Evolutionary conservation across 2,797 vertebrate species (phyloP).

Genomic region (Malurus splendens): DNA sequence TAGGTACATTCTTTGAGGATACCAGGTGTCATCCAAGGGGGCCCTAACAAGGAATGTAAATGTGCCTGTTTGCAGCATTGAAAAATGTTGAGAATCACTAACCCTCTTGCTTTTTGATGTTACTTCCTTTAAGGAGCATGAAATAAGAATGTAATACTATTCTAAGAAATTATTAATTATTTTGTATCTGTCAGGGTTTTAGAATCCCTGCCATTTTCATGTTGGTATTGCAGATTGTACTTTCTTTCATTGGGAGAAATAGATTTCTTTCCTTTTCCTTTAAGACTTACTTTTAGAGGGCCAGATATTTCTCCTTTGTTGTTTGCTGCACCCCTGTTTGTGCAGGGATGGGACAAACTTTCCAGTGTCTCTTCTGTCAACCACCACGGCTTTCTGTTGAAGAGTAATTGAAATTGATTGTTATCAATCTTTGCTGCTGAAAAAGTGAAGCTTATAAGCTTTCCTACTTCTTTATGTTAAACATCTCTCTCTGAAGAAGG

Average conservation of each 20-base stretch:
- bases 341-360: background rate
- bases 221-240: background rate
- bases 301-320: background rate
- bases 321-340: background rate
- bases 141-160: background rate
- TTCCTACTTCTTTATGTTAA: background rate
- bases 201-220: background rate
- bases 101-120: rapidly evolving
- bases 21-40: background rate
- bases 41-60: background rate
- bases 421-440: background rate
- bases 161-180: background rate
- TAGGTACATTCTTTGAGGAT: background rate
- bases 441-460: background rate
- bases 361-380: background rate
- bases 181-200: background rate
- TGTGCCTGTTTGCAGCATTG: background rate
- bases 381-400: background rate
- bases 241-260: background rate
- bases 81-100: background rate
- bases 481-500: background rate
- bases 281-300: background rate
- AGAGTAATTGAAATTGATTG: background rate
- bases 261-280: background rate
- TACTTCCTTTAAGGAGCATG: background rate